Conservation (phyloP, 1,140 invertebrate species). For the Pseudomyrmex cubaensis region DNA sequence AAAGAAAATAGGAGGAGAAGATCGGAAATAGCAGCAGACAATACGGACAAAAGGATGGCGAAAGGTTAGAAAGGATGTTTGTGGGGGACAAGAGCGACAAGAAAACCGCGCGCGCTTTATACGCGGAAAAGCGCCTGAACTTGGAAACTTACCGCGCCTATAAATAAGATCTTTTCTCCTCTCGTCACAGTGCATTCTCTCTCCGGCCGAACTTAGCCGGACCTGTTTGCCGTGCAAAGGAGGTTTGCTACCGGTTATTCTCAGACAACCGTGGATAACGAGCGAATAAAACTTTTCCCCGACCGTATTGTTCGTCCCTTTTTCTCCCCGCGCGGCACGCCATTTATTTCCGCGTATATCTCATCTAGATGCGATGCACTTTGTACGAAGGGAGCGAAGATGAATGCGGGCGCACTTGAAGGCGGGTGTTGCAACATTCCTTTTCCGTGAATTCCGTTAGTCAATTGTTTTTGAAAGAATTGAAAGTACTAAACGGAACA, state of each 20-base stretch:
- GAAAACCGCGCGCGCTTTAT: neutral
- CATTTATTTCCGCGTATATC: constrained; percentile 47
- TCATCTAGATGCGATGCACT: constrained; percentile 46
- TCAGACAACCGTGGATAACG: constrained; percentile 69
- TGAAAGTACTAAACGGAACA: no score
- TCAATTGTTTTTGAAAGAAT: constrained; percentile 16
- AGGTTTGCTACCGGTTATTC: constrained; percentile 59
- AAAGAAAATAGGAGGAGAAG: neutral
- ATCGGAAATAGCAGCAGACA: constrained; percentile 38
- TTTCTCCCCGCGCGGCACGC: constrained; percentile 3
- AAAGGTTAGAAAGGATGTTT: constrained; percentile 43
- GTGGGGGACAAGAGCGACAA: constrained; percentile 33
- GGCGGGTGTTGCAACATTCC: neutral
- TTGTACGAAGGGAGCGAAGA: constrained; percentile 3
- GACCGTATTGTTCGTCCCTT: constrained; percentile 35
- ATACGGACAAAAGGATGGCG: constrained; percentile 23
- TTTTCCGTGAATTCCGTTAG: neutral
- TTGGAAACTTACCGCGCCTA: constrained; percentile 60
- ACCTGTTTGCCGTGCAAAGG: constrained; percentile 15
- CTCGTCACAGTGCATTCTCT: constrained; percentile 57
- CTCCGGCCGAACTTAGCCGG: constrained; percentile 39
- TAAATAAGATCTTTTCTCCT: constrained; percentile 68
- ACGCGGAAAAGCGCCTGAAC: constrained; percentile 43
- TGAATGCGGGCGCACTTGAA: constrained; percentile 10
- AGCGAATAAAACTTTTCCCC: constrained; percentile 67